Percentiles rank a stretch among this genome's conserved stretches.
phyloP scores from a whole-genome alignment of 2,797 vertebrate species.

The Otolemur crassicaudatus region DNA sequence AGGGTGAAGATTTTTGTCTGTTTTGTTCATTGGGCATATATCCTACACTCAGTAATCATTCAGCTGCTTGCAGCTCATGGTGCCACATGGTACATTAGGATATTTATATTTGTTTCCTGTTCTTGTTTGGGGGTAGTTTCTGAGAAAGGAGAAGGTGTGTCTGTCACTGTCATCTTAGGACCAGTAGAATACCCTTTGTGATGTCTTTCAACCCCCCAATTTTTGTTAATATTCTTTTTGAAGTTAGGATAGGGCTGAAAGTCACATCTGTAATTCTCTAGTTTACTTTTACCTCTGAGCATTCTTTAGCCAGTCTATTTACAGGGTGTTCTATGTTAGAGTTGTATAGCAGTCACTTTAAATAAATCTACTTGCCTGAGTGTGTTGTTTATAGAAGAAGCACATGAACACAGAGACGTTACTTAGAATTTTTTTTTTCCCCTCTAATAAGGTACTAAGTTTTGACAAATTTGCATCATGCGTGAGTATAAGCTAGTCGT shows the following conservation, averaged over 20 bases:
- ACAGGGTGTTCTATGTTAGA: background rate
- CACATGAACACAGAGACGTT: conserved; percentile 4
- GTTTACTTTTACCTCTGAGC: background rate
- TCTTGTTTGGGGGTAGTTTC: background rate
- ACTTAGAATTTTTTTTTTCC: conserved; percentile 65
- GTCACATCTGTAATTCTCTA: conserved; percentile 10
- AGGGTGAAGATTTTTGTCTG: background rate
- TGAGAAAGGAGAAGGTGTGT: background rate
- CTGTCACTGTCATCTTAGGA: background rate
- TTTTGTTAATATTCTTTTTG: conserved; percentile 3
- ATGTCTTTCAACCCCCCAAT: background rate
- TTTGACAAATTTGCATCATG: conserved; percentile 91
- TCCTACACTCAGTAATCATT: background rate
- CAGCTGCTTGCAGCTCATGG: background rate
- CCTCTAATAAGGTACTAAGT: conserved; percentile 84
- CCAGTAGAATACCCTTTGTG: background rate
- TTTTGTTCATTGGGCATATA: background rate
- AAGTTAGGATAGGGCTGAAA: conserved; percentile 41
- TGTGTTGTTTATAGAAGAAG: conserved; percentile 43
- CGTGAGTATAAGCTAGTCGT: conserved; percentile 97
- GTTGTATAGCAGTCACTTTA: conserved; percentile 16
- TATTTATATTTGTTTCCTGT: background rate
- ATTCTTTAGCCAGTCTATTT: background rate
- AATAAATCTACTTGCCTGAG: background rate
- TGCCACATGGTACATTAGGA: background rate